Conservation (phyloP, 1,140 invertebrate species). For the Aleiodes sp. region DNA sequence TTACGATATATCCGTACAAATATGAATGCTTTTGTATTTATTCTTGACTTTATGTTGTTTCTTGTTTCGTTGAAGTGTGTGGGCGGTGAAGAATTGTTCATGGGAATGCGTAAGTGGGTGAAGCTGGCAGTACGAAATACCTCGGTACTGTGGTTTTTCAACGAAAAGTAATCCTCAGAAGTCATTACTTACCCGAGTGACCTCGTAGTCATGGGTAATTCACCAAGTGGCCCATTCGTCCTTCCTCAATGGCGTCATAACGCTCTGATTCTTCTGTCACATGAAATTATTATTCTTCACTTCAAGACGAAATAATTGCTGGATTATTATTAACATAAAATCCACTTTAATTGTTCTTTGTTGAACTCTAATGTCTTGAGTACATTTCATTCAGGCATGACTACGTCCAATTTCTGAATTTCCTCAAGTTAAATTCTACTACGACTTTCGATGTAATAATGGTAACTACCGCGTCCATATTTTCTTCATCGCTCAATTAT, state of each 20-base stretch:
- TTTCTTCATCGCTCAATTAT: background rate
- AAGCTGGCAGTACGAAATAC: background rate
- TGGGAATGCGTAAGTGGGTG: constrained; percentile 29
- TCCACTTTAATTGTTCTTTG: no score
- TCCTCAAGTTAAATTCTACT: no score
- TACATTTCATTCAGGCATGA: no score
- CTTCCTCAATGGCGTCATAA: background rate
- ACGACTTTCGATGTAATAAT: background rate
- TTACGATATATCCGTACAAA: no score
- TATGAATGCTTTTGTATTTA: no score
- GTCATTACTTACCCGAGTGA: constrained; percentile 28
- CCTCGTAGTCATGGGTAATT: constrained; percentile 30
- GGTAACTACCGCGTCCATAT: background rate
- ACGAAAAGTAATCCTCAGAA: background rate
- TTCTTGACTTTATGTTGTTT: no score
- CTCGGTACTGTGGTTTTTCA: background rate
- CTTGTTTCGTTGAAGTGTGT: background rate
- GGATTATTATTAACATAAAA: no score
- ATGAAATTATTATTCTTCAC: background rate
- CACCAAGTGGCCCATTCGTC: constrained; percentile 19
- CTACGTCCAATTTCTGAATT: no score
- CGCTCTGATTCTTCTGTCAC: background rate
- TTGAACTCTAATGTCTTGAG: no score
- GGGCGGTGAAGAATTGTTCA: background rate
- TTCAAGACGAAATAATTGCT: background rate